phyloP scores from a whole-genome alignment of 2,888 invertebrate genomes.

The Cacoxenus indagator region DNA sequence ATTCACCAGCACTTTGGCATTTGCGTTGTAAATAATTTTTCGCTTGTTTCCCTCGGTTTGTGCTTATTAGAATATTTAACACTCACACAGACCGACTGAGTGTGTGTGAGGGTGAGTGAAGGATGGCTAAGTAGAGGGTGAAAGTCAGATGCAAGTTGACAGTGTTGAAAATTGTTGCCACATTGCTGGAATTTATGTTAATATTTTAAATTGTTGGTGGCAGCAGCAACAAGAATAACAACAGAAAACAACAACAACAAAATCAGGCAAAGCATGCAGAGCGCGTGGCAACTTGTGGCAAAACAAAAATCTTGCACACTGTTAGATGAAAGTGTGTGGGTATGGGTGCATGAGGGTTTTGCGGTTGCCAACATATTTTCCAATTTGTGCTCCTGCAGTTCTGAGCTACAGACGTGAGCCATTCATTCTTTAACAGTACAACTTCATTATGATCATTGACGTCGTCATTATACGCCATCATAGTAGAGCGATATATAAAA shows the following conservation, averaged over 20 bases:
- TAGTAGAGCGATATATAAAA: too few relatives aligned
- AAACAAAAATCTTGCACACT: background rate
- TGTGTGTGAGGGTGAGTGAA: background rate
- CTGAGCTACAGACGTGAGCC: background rate
- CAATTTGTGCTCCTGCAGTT: constrained; percentile 4
- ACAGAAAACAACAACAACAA: background rate
- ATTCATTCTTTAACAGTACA: too few relatives aligned
- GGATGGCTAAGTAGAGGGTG: background rate
- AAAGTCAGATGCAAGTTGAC: constrained; percentile 3
- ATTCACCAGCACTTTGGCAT: background rate
- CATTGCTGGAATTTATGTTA: constrained; percentile 46
- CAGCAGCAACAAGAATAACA: background rate
- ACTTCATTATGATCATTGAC: too few relatives aligned
- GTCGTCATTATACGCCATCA: too few relatives aligned
- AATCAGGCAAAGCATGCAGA: background rate
- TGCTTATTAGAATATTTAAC: constrained; percentile 47
- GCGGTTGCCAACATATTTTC: background rate
- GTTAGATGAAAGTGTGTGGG: too few relatives aligned
- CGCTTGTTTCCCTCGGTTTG: constrained; percentile 37
- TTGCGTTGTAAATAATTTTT: constrained; percentile 34
- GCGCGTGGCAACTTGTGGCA: background rate
- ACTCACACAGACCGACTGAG: constrained; percentile 20
- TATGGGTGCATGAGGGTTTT: background rate
- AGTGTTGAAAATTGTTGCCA: constrained; percentile 40
- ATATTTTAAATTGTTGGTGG: constrained; percentile 41